Evolutionary conservation across 2,797 vertebrate species (phyloP).

Genomic region (Pachyuromys duprasi): DNA sequence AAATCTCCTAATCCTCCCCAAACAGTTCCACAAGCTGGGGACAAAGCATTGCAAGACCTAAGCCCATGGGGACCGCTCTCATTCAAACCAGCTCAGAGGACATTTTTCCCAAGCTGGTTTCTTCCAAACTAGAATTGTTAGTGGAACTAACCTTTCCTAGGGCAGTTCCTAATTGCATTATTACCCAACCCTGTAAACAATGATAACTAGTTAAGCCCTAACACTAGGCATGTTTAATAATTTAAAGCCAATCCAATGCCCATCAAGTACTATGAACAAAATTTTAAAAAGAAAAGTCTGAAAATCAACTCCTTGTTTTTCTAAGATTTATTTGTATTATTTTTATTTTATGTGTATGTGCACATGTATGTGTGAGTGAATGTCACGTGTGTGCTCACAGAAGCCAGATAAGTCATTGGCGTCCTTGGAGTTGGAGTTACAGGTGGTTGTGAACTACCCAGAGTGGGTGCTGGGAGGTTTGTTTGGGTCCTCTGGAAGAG

Average conservation of each 20-base stretch:
- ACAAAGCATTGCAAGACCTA: not conserved
- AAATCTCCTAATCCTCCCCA: not conserved
- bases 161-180: not conserved
- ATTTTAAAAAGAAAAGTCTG: too few relatives aligned
- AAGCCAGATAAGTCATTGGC: not conserved
- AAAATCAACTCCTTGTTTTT: too few relatives aligned
- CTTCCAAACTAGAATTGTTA: not conserved
- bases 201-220: not conserved
- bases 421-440: not conserved
- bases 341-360: not conserved
- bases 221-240: not conserved
- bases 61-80: not conserved
- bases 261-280: too few relatives aligned
- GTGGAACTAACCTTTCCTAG: not conserved
- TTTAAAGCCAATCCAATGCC: not conserved
- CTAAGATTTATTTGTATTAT: not conserved
- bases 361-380: not conserved
- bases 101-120: not conserved
- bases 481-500: not conserved
- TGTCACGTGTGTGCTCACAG: too few relatives aligned
- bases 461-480: not conserved
- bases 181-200: not conserved
- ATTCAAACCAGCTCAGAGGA: not conserved
- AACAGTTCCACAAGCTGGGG: not conserved
- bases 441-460: not conserved